phyloP scores from a whole-genome alignment of 2,888 invertebrate genomes.

The Papilio demoleus region DNA sequence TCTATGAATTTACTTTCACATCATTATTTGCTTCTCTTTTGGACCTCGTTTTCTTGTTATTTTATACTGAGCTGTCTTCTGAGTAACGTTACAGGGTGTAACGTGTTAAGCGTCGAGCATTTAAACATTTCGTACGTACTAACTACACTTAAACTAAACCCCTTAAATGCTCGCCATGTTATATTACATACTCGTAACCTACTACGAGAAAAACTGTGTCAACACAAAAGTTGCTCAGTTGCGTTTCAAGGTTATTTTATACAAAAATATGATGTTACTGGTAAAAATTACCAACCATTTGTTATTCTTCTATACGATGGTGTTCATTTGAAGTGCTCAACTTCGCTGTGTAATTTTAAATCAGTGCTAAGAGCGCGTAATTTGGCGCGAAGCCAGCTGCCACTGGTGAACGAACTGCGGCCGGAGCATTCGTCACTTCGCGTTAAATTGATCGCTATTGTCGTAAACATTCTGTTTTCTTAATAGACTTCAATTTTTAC shows the following conservation, averaged over 20 bases:
- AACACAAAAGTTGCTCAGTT: too few species aligned
- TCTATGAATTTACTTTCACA: too few species aligned
- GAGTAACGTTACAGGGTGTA: too few species aligned
- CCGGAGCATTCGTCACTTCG: slow-evolving; percentile 38
- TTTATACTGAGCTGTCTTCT: too few species aligned
- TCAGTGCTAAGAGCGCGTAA: slow-evolving; percentile 37
- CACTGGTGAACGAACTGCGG: slow-evolving; percentile 33
- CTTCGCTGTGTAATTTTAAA: slow-evolving; percentile 37
- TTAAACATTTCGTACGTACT: too few species aligned
- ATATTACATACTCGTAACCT: too few species aligned
- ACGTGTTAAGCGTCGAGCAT: too few species aligned
- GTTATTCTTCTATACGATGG: not conserved
- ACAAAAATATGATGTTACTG: not conserved
- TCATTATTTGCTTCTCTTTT: too few species aligned
- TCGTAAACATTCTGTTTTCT: slow-evolving; percentile 36
- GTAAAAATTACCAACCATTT: not conserved
- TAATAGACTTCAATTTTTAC: slow-evolving; percentile 9
- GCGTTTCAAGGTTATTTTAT: not conserved
- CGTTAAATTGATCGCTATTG: slow-evolving; percentile 36
- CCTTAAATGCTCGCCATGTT: too few species aligned
- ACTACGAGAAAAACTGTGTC: too few species aligned
- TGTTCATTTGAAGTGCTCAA: slow-evolving; percentile 7
- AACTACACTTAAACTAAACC: too few species aligned
- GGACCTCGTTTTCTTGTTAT: too few species aligned
- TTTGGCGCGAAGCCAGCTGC: slow-evolving; percentile 30